These are phyloP conservation scores for Flabesymbios commensalis DNA, from an alignment of 2,888 invertebrate genomes.

Conservation along the genomic window DNA sequence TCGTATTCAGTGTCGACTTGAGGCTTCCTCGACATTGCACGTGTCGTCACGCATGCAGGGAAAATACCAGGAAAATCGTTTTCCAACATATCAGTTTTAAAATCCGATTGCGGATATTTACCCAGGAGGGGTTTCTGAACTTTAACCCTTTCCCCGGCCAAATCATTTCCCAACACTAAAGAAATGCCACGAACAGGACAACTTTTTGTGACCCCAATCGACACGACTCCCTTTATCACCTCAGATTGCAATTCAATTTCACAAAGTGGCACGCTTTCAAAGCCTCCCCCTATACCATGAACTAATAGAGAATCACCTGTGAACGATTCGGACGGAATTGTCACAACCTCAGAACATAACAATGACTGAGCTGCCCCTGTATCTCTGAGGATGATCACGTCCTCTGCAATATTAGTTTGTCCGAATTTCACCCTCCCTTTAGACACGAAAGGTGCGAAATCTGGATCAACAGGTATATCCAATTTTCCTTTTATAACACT, in stretches of 20 bases:
- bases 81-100: no score
- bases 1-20: background rate
- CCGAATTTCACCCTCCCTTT: no score
- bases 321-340: background rate
- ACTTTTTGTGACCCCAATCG: background rate
- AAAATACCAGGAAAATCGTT: background rate
- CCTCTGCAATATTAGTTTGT: no score
- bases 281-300: slow-evolving; percentile 1
- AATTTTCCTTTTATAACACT: no score
- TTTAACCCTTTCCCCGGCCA: no score
- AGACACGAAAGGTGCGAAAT: no score
- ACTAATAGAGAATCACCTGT: background rate
- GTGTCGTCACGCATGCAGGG: background rate
- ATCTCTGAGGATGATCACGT: no score
- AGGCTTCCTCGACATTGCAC: background rate
- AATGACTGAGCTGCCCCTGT: no score
- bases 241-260: background rate
- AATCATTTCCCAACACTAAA: background rate
- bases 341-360: background rate
- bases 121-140: no score
- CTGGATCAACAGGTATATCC: no score
- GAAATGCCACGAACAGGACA: background rate
- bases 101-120: no score
- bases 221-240: background rate
- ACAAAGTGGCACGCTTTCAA: background rate